These are phyloP conservation scores for Tachysurus vachellii DNA, from an alignment of 2,113 vertebrate species.

Conservation along the genomic window DNA sequence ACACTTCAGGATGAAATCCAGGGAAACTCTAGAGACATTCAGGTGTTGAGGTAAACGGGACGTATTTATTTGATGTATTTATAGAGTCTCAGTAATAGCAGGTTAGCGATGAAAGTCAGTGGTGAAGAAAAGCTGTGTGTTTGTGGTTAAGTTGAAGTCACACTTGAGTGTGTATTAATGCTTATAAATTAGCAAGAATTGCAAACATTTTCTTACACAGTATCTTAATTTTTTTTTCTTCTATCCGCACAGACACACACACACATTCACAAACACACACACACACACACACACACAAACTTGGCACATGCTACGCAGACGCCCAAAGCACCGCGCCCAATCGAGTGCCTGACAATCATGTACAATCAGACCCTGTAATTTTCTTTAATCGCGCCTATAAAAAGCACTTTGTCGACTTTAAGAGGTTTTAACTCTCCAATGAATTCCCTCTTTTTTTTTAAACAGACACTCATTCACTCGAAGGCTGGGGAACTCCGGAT, in stretches of 20 bases:
- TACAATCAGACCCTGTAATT: conserved; percentile 62
- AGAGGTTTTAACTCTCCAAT: conserved; percentile 49
- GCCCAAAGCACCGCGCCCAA: conserved; percentile 53
- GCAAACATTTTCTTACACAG: not conserved
- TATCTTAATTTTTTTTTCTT: not conserved
- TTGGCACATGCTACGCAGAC: conserved; percentile 46
- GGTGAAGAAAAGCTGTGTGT: not conserved
- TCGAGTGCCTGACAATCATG: conserved; percentile 60
- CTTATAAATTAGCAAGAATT: not conserved
- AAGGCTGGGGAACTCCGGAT: conserved; percentile 49
- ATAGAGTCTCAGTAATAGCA: not conserved
- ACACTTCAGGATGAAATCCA: not conserved
- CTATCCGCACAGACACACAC: not conserved
- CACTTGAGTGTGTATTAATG: not conserved
- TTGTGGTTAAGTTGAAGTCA: not conserved
- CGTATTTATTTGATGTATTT: not conserved
- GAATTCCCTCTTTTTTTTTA: conserved; percentile 45
- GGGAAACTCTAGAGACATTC: not conserved
- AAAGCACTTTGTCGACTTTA: conserved; percentile 58
- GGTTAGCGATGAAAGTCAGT: not conserved
- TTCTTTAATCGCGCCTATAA: conserved; percentile 62
- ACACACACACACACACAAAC: not conserved
- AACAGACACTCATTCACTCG: conserved; percentile 31
- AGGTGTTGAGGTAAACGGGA: not conserved
- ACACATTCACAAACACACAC: not conserved